phyloP scores from a whole-genome alignment of 2,113 vertebrate species.

The Corvus cornix region DNA sequence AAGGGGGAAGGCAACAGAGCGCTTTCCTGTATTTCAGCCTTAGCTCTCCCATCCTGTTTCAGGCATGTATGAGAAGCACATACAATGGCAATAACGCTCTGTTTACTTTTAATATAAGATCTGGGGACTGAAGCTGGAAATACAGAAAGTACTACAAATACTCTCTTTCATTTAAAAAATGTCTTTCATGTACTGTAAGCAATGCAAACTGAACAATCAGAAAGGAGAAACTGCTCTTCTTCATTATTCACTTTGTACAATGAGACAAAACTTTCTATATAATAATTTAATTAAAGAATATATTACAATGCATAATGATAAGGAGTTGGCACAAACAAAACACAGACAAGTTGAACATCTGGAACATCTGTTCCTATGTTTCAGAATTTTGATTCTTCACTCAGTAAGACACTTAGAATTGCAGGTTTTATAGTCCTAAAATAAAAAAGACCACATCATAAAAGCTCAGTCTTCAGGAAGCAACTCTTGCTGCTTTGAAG shows the following conservation, averaged over 20 bases:
- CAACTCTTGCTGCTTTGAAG: neutral
- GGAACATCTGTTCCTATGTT: neutral
- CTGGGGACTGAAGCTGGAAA: neutral
- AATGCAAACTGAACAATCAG: neutral
- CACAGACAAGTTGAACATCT: neutral
- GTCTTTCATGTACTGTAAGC: neutral
- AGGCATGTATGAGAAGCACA: neutral
- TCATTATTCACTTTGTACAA: neutral
- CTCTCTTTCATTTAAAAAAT: neutral
- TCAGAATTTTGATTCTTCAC: neutral
- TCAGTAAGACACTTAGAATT: neutral
- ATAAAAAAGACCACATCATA: neutral
- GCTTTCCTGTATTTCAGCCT: neutral
- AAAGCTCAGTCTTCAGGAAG: neutral
- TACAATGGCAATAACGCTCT: fast-evolving
- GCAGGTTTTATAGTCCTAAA: neutral
- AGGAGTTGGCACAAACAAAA: neutral
- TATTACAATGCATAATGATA: neutral
- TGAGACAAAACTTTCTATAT: neutral
- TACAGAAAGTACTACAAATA: neutral
- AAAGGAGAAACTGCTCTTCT: neutral
- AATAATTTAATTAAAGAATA: neutral
- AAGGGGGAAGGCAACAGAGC: neutral
- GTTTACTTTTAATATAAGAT: neutral
- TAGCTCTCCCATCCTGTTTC: neutral